These are phyloP conservation scores for Drosophila neoperkinsi DNA, from an alignment of 2,888 invertebrate genomes.

Conservation along the genomic window DNA sequence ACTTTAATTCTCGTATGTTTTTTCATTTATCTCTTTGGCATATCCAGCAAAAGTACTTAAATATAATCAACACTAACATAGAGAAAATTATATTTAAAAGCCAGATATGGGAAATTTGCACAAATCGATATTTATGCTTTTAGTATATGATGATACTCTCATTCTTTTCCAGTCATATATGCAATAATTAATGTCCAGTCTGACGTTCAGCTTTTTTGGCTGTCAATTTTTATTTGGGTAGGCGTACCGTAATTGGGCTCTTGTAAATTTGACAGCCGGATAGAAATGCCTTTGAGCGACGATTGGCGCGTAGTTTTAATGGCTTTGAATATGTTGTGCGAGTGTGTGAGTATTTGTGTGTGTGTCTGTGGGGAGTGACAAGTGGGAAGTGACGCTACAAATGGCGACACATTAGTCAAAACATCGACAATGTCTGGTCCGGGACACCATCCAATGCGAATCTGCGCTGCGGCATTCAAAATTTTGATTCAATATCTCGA, in stretches of 20 bases:
- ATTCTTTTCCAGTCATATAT: constrained; percentile 10
- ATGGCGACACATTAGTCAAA: constrained; percentile 61
- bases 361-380: constrained; percentile 16
- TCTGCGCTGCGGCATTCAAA: constrained; percentile 29
- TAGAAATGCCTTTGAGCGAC: constrained; percentile 52
- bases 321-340: constrained; percentile 30
- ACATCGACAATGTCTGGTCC: constrained; percentile 45
- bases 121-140: constrained; percentile 9
- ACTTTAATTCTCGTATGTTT: neutral
- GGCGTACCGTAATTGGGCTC: constrained; percentile 46
- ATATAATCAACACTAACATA: neutral
- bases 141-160: neutral
- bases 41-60: neutral
- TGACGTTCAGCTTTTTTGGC: constrained; percentile 23
- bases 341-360: constrained; percentile 1
- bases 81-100: neutral
- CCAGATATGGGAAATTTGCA: neutral
- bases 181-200: constrained; percentile 52
- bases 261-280: constrained; percentile 53
- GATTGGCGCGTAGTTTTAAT: constrained; percentile 55
- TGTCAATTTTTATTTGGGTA: constrained; percentile 7
- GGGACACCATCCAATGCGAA: constrained; percentile 35
- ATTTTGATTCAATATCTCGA: constrained; percentile 57
- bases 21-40: neutral
- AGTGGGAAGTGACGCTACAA: constrained; percentile 37